Percentiles rank a stretch among this genome's conserved stretches.
phyloP scores from a whole-genome alignment of 2,888 invertebrate species.

The Tholera decimalis region DNA sequence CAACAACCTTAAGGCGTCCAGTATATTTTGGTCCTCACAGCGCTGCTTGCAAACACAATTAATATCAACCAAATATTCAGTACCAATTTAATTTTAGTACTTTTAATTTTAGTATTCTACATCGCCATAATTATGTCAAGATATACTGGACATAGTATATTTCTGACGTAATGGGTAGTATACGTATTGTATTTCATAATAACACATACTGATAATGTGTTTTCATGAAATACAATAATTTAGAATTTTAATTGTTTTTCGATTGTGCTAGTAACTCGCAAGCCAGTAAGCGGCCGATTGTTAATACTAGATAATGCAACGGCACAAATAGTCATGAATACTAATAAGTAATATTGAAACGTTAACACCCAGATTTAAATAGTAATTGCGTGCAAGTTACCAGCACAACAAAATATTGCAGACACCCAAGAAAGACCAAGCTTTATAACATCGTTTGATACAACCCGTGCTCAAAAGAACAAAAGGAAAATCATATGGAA shows the following conservation, averaged over 20 bases:
- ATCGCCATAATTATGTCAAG: conserved; percentile 46
- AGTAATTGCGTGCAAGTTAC: not conserved
- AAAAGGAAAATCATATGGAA: no score
- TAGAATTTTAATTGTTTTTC: not conserved
- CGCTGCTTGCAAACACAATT: conserved; percentile 53
- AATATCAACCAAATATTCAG: conserved; percentile 51
- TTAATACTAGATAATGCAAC: not conserved
- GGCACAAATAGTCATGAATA: no score
- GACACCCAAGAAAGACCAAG: conserved; percentile 20
- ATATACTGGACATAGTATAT: conserved; percentile 53
- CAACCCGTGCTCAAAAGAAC: no score
- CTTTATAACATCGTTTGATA: not conserved
- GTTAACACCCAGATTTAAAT: not conserved
- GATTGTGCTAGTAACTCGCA: conserved; percentile 15
- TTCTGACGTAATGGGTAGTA: conserved; percentile 44
- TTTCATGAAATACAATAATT: conserved; percentile 24
- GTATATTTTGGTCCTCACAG: conserved; percentile 54
- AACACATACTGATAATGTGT: conserved; percentile 17
- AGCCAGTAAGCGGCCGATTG: not conserved
- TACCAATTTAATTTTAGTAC: no score
- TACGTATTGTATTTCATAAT: conserved; percentile 27
- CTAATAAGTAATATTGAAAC: no score
- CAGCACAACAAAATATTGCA: conserved; percentile 7
- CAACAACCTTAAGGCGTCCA: conserved; percentile 45
- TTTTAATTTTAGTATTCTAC: conserved; percentile 46